Percentiles rank a stretch among this genome's conserved stretches.
These are phyloP conservation scores for Phocides pigmalion DNA, from an alignment of 1,140 invertebrate genomes.

Conservation along the genomic window DNA sequence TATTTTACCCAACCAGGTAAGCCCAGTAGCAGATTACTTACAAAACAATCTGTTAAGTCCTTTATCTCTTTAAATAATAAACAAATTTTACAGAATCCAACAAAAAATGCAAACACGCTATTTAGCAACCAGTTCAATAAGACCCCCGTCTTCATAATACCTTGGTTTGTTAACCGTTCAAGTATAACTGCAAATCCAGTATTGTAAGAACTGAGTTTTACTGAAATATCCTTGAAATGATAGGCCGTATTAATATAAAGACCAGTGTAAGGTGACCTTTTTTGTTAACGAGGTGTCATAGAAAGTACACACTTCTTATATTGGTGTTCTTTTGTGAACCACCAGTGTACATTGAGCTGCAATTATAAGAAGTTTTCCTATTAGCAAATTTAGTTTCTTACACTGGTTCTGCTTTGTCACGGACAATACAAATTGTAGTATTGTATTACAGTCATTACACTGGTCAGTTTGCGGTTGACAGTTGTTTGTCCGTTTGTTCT, in stretches of 20 bases:
- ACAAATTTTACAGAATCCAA: slow-evolving; percentile 35
- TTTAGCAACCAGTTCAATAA: background rate
- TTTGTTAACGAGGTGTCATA: background rate
- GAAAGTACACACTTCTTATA: slow-evolving; percentile 1
- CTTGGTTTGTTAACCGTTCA: background rate
- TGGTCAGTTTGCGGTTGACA: slow-evolving; percentile 54
- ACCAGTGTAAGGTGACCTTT: slow-evolving; percentile 5
- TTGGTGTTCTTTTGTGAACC: background rate
- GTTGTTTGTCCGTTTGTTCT: slow-evolving; percentile 37
- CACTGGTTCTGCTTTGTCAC: slow-evolving; percentile 2
- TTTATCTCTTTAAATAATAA: slow-evolving; percentile 19
- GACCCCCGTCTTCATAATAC: slow-evolving; percentile 1
- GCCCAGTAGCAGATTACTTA: slow-evolving; percentile 30
- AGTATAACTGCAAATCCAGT: background rate
- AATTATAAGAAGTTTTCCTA: background rate
- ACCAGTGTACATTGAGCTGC: slow-evolving; percentile 6
- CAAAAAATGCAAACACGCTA: slow-evolving; percentile 31
- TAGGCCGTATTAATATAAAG: background rate
- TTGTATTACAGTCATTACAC: slow-evolving; percentile 49
- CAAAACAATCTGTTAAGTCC: slow-evolving; percentile 34
- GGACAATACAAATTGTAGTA: slow-evolving; percentile 41
- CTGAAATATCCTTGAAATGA: background rate
- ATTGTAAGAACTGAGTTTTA: background rate
- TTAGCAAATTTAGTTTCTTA: background rate
- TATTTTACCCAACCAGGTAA: slow-evolving; percentile 9